Percentiles rank a stretch among this genome's conserved stretches.
phyloP scores from a whole-genome alignment of 1,140 invertebrate genomes.

The Saccostrea cuccullata region DNA sequence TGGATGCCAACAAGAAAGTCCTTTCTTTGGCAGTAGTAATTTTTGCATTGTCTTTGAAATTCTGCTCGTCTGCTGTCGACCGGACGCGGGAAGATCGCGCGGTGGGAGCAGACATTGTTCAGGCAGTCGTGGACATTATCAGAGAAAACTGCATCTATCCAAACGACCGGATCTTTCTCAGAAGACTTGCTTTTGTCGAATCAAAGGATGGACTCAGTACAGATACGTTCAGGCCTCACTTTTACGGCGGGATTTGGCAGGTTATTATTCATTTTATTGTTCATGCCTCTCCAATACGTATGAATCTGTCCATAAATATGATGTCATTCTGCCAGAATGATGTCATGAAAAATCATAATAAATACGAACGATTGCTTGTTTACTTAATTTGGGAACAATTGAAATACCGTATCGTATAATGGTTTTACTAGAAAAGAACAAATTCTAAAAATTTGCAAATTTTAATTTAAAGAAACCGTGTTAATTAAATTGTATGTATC shows the following conservation, averaged over 20 bases:
- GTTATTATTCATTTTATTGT: background rate
- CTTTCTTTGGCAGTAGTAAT: background rate
- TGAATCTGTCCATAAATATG: too few relatives aligned
- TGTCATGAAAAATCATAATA: too few relatives aligned
- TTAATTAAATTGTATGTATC: too few relatives aligned
- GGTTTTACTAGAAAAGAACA: too few relatives aligned
- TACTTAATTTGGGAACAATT: too few relatives aligned
- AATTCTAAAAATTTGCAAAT: too few relatives aligned
- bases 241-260: conserved; percentile 60
- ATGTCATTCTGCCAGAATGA: too few relatives aligned
- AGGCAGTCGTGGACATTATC: conserved; percentile 61
- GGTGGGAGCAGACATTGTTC: conserved; percentile 57
- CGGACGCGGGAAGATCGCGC: conserved; percentile 47
- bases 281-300: too few relatives aligned
- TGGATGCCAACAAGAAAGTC: background rate
- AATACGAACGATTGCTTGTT: too few relatives aligned
- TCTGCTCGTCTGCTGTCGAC: conserved; percentile 45
- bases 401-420: too few relatives aligned
- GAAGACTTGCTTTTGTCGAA: conserved; percentile 54
- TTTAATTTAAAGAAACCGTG: too few relatives aligned
- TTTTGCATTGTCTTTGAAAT: conserved; percentile 9
- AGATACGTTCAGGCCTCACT: conserved; percentile 50
- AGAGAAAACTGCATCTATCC: conserved; percentile 50
- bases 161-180: conserved; percentile 53
- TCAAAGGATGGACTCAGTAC: conserved; percentile 50